Percentiles rank a stretch among this genome's conserved stretches.
phyloP scores from a whole-genome alignment of 2,797 vertebrate species.

The Rhinatrema bivittatum region DNA sequence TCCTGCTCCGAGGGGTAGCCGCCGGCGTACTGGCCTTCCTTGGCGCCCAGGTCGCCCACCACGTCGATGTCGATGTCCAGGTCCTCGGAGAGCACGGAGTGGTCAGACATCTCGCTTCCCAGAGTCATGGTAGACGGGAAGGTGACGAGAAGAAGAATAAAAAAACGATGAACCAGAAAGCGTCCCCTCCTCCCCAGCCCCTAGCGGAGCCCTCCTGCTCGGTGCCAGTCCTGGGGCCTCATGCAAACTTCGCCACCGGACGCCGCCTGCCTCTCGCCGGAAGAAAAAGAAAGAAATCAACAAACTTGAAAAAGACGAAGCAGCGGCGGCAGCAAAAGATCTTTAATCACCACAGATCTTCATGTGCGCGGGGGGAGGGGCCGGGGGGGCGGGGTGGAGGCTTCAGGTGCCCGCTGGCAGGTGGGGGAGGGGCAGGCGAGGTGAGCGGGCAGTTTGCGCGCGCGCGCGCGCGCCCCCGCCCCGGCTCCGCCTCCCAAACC shows the following conservation, averaged over 20 bases:
- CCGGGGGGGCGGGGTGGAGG: no score
- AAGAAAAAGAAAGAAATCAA: no score
- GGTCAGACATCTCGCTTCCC: constrained; percentile 79
- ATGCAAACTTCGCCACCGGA: constrained; percentile 32
- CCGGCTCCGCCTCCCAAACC: background rate
- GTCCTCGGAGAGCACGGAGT: constrained; percentile 86
- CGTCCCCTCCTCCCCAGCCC: background rate
- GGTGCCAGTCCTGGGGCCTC: no score
- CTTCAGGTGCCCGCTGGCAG: constrained; percentile 8
- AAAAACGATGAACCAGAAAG: no score
- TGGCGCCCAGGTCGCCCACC: constrained; percentile 76
- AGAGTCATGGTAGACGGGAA: constrained; percentile 72
- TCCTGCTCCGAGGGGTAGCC: constrained; percentile 70
- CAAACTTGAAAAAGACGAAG: no score
- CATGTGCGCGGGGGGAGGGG: no score
- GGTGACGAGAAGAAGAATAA: no score
- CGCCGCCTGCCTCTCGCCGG: constrained; percentile 14
- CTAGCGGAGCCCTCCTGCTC: constrained; percentile 11
- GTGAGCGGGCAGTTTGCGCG: no score
- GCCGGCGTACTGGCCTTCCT: constrained; percentile 68
- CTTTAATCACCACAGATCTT: no score
- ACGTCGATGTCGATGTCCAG: constrained; percentile 92
- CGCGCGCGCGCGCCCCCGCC: background rate
- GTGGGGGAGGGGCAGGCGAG: constrained; percentile 27
- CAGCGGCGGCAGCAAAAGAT: no score